phyloP scores from a whole-genome alignment of 1,140 invertebrate species.

The Pachypeltis micranthus region DNA sequence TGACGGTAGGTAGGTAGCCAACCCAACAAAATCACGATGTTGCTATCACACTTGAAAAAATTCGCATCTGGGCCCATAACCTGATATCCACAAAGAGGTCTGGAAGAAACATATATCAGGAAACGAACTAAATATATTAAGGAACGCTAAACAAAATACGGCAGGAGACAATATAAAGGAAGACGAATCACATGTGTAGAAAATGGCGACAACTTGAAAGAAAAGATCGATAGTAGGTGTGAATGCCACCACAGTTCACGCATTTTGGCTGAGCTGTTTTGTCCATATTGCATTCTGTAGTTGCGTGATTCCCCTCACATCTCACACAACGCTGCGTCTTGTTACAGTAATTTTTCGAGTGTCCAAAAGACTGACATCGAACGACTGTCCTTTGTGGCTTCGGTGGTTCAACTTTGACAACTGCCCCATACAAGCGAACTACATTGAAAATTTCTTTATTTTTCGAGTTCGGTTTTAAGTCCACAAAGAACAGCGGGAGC shows the following conservation, averaged over 20 bases:
- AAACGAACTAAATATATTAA: no score
- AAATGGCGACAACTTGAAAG: no score
- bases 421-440: constrained; percentile 25
- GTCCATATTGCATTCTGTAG: constrained; percentile 33
- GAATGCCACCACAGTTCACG: constrained; percentile 30
- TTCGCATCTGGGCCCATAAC: no score
- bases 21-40: no score
- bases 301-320: constrained; percentile 31
- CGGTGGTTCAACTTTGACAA: constrained; percentile 30
- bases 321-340: constrained; percentile 31
- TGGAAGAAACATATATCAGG: no score
- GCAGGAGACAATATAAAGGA: no score
- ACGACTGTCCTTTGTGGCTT: constrained; percentile 25
- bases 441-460: constrained; percentile 32
- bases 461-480: constrained; percentile 30
- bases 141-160: no score
- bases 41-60: no score
- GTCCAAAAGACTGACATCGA: constrained; percentile 34
- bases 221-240: no score
- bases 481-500: constrained; percentile 31
- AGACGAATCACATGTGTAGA: no score
- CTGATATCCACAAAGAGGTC: no score
- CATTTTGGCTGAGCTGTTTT: constrained; percentile 30
- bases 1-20: no score
- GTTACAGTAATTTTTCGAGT: constrained; percentile 32